Evolutionary conservation across 2,113 vertebrate species (phyloP).

Genomic region (Silurus meridionalis): DNA sequence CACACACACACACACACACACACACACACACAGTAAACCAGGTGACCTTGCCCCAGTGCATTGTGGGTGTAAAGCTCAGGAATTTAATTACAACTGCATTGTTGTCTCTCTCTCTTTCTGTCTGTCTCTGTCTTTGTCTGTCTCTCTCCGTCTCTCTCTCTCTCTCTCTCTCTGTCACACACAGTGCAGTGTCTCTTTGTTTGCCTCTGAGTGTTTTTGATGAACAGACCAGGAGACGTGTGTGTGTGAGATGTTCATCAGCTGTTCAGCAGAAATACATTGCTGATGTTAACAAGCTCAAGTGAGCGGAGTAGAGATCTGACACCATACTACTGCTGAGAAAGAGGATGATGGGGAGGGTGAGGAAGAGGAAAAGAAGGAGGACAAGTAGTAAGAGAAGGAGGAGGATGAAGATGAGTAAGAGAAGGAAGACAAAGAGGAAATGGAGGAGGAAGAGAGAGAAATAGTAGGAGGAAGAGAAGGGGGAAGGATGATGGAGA

Average conservation of each 20-base stretch:
- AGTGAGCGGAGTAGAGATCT: background rate
- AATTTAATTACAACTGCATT: background rate
- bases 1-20: background rate
- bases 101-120: background rate
- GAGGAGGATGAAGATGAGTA: no score
- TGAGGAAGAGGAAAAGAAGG: no score
- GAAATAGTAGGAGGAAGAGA: no score
- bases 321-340: background rate
- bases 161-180: background rate
- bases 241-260: background rate
- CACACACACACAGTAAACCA: background rate
- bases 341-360: no score
- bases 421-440: no score
- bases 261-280: background rate
- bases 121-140: background rate
- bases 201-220: background rate
- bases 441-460: no score
- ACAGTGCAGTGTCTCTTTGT: background rate
- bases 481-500: no score
- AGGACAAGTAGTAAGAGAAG: no score
- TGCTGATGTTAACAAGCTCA: background rate
- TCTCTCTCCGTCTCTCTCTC: background rate
- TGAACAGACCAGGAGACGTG: background rate
- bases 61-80: background rate
- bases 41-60: background rate